Percentiles rank a stretch among this genome's conserved stretches.
phyloP scores from a whole-genome alignment of 2,888 invertebrate species.

The Trisateles emortualis region DNA sequence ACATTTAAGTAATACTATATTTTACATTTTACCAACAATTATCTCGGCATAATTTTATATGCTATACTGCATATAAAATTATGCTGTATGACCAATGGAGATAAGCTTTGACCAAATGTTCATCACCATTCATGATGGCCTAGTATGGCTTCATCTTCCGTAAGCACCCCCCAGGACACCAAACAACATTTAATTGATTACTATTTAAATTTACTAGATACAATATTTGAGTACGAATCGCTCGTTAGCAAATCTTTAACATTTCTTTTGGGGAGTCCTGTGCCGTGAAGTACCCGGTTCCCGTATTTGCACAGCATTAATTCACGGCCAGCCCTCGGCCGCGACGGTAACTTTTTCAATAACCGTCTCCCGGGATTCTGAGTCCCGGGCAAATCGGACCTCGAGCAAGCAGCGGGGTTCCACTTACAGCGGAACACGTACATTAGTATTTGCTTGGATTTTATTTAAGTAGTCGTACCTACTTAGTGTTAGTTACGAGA shows the following conservation, averaged over 20 bases:
- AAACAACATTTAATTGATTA: neutral
- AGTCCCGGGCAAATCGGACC: slow-evolving; percentile 48
- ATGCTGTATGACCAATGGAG: too few species aligned
- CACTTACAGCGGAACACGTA: slow-evolving; percentile 30
- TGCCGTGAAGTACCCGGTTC: slow-evolving; percentile 25
- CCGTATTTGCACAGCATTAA: slow-evolving; percentile 61
- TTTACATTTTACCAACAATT: too few species aligned
- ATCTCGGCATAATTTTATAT: too few species aligned
- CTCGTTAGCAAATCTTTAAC: slow-evolving; percentile 24
- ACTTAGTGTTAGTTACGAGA: too few species aligned
- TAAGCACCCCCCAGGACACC: too few species aligned
- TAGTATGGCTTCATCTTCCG: too few species aligned
- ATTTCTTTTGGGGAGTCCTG: slow-evolving; percentile 29
- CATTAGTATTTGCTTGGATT: too few species aligned
- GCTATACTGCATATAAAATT: too few species aligned
- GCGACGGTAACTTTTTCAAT: slow-evolving; percentile 67
- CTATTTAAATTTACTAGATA: neutral
- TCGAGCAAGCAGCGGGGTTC: slow-evolving; percentile 39
- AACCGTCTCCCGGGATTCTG: slow-evolving; percentile 54
- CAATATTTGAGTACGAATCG: slow-evolving; percentile 23
- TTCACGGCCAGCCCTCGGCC: slow-evolving; percentile 54
- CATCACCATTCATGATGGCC: too few species aligned
- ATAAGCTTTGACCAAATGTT: too few species aligned
- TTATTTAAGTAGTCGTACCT: too few species aligned
- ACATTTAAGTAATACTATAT: too few species aligned